These are phyloP conservation scores for Caenorhabditis zanzibari DNA, from an alignment of 2,888 invertebrate genomes.

Conservation along the genomic window DNA sequence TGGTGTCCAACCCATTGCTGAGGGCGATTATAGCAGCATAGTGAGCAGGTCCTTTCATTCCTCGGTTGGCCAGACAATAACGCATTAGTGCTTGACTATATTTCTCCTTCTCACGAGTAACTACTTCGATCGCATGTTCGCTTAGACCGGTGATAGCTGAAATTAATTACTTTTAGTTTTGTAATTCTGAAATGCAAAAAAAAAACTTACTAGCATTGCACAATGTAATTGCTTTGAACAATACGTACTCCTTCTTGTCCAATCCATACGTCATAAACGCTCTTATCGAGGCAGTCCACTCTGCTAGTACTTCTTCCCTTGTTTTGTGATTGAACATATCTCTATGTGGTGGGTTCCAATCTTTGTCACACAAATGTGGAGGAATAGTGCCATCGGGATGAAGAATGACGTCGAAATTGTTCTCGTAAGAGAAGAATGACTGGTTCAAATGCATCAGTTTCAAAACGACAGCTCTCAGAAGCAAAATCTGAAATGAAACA, in stretches of 20 bases:
- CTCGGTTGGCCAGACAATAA: constrained; percentile 66
- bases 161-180: neutral
- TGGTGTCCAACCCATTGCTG: constrained; percentile 60
- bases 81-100: constrained; percentile 66
- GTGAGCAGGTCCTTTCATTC: constrained; percentile 62
- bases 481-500: constrained; percentile 35
- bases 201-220: constrained; percentile 71
- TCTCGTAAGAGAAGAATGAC: constrained; percentile 68
- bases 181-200: neutral
- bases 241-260: constrained; percentile 71
- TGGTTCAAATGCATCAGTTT: constrained; percentile 67
- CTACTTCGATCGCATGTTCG: constrained; percentile 48
- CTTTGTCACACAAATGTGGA: neutral
- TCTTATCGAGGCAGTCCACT: constrained; percentile 31
- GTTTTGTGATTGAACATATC: constrained; percentile 7
- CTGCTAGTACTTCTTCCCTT: constrained; percentile 21
- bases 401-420: constrained; percentile 62
- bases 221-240: constrained; percentile 71
- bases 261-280: constrained; percentile 47
- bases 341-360: neutral
- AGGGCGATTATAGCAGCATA: constrained; percentile 65
- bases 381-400: constrained; percentile 73
- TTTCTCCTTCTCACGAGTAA: constrained; percentile 60
- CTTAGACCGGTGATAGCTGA: constrained; percentile 63
- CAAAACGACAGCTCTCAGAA: constrained; percentile 53